Evolutionary conservation across 2,797 vertebrate genomes (phyloP).

Genomic region (Pseudotriccus pelzelni): DNA sequence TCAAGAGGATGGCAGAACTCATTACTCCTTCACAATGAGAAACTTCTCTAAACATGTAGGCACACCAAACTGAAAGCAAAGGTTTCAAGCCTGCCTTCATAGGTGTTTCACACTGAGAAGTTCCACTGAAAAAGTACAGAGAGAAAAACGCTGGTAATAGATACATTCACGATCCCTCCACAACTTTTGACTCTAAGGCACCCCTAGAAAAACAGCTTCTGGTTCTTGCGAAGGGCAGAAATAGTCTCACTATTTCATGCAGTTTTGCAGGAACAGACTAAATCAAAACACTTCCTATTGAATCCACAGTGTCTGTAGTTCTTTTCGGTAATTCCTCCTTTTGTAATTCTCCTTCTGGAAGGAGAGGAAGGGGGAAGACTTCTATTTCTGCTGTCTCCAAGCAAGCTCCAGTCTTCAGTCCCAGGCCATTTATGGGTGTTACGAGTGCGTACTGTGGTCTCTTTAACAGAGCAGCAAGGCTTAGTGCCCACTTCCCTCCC

Average conservation of each 20-base stretch:
- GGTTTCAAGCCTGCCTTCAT: background rate
- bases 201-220: background rate
- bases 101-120: background rate
- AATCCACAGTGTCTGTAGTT: background rate
- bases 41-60: background rate
- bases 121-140: background rate
- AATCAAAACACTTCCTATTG: background rate
- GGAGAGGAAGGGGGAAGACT: background rate
- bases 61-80: background rate
- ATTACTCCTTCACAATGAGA: background rate
- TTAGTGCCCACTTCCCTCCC: background rate
- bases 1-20: background rate
- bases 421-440: background rate
- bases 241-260: background rate
- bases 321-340: background rate
- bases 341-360: background rate
- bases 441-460: accelerated
- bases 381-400: background rate
- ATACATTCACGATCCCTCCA: background rate
- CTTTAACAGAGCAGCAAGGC: background rate
- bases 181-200: background rate
- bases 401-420: background rate
- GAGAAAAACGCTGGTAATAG: background rate
- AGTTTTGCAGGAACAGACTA: background rate
- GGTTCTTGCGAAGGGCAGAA: background rate